Conservation (phyloP, 2,888 invertebrate species). For the Acanthococcus lagerstroemiae region DNA sequence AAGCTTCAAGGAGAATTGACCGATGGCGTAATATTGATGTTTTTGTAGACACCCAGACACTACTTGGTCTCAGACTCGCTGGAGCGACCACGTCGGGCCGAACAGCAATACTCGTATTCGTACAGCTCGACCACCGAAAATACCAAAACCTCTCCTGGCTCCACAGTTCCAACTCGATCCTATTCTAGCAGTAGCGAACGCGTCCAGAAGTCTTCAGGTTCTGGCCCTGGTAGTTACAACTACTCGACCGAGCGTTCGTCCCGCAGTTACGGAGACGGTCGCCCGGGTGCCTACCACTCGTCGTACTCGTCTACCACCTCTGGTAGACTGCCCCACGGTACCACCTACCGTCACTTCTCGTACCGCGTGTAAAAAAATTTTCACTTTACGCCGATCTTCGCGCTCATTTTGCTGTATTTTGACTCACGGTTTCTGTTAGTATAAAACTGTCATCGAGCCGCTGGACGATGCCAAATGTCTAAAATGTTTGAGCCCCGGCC, state of each 20-base stretch:
- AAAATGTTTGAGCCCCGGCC: no score
- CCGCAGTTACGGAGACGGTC: constrained; percentile 54
- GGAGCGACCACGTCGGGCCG: constrained; percentile 56
- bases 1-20: constrained; percentile 3
- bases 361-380: constrained; percentile 61
- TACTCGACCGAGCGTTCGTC: constrained; percentile 62
- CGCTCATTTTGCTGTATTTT: no score
- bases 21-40: constrained; percentile 18
- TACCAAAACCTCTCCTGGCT: constrained; percentile 44
- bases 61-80: constrained; percentile 73
- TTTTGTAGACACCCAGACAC: constrained; percentile 67
- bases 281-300: constrained; percentile 66
- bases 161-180: constrained; percentile 50
- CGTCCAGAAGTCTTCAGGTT: constrained; percentile 53
- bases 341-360: constrained; percentile 72
- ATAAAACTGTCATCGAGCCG: no score
- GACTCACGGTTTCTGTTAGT: no score
- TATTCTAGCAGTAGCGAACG: constrained; percentile 61
- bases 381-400: neutral
- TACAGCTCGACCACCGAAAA: constrained; percentile 56
- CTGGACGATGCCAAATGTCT: no score
- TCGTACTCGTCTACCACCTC: constrained; percentile 68
- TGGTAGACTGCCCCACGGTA: constrained; percentile 74
- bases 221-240: constrained; percentile 58
- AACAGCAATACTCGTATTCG: constrained; percentile 77